A percentile compares a stretch with the other conserved stretches of the same genome.
These are phyloP conservation scores for Neoarius graeffei DNA, from an alignment of 2,113 vertebrate species.

Conservation along the genomic window DNA sequence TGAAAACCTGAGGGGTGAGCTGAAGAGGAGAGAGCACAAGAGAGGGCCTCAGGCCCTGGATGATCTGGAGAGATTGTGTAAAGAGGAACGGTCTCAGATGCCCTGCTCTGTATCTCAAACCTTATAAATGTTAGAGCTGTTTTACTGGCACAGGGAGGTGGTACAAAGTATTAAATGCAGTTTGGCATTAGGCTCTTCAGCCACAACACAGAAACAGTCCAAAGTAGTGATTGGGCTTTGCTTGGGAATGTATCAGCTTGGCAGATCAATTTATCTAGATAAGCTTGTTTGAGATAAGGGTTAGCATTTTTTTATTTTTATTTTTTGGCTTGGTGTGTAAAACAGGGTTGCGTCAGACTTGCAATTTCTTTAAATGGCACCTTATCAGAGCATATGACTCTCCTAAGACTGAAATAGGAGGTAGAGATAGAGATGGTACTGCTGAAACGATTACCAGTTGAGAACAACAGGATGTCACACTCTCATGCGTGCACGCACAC, in stretches of 20 bases:
- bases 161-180: too few relatives aligned
- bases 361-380: constrained; percentile 15
- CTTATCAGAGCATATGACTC: not conserved
- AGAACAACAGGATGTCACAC: constrained; percentile 16
- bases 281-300: not conserved
- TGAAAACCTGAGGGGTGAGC: too few relatives aligned
- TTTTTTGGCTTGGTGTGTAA: not conserved
- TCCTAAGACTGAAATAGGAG: not conserved
- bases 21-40: too few relatives aligned
- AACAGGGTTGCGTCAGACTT: not conserved
- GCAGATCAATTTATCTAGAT: constrained; percentile 39
- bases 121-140: too few relatives aligned
- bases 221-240: constrained; percentile 65
- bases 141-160: too few relatives aligned
- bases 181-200: constrained; percentile 58
- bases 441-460: not conserved
- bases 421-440: not conserved
- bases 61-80: too few relatives aligned
- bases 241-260: constrained; percentile 28
- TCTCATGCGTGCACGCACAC: not conserved
- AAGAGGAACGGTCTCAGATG: too few relatives aligned
- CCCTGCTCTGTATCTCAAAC: too few relatives aligned
- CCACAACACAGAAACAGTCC: constrained; percentile 60
- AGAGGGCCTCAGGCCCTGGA: too few relatives aligned
- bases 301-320: not conserved